phyloP scores from a whole-genome alignment of 2,797 vertebrate genomes.

The Carcharodon carcharias region DNA sequence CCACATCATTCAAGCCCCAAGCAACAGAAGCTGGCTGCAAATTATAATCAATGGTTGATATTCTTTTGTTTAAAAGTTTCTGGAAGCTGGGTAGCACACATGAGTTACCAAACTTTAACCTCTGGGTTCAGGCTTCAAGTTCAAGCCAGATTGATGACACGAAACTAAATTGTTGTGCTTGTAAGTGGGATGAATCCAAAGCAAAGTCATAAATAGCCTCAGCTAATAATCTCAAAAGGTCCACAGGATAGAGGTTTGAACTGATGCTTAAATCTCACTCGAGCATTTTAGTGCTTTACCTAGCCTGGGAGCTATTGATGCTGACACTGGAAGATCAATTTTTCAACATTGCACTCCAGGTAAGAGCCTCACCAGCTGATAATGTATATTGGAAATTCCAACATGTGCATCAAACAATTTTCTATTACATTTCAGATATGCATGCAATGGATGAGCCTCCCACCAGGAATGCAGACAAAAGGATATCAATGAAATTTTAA shows the following conservation, averaged over 20 bases:
- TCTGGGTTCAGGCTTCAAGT: background rate
- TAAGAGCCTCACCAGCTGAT: background rate
- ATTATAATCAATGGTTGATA: background rate
- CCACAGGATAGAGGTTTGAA: background rate
- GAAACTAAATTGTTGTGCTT: too few species aligned
- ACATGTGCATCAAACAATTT: background rate
- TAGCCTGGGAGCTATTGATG: too few species aligned
- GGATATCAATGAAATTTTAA: background rate
- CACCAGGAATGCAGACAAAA: background rate
- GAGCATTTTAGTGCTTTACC: background rate
- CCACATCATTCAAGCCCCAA: background rate
- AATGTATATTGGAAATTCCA: background rate
- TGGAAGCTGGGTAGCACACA: background rate
- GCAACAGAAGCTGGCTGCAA: background rate
- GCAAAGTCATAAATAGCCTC: too few species aligned
- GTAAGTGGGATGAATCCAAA: too few species aligned
- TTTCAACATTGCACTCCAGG: too few species aligned
- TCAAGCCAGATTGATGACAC: too few species aligned
- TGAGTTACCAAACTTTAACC: background rate
- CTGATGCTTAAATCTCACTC: background rate
- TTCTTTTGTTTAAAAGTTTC: background rate
- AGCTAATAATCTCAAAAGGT: too few species aligned
- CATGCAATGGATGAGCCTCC: background rate
- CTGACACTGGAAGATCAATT: background rate
- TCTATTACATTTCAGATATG: background rate